Conservation (phyloP, 2,888 invertebrate species). For the Chrysotoxum bicinctum region DNA sequence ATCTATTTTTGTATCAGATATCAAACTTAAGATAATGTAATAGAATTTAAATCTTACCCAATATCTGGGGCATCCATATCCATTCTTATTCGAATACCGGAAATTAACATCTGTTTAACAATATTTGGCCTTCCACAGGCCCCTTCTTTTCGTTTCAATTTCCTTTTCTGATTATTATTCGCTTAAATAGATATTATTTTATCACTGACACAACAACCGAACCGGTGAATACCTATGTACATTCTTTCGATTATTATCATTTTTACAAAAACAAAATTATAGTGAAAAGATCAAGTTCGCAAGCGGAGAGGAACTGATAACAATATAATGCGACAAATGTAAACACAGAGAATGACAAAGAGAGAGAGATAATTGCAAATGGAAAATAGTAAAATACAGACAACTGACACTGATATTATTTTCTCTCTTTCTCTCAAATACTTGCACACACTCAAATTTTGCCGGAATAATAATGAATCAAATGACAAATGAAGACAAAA, state of each 20-base stretch:
- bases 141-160: slow-evolving; percentile 36
- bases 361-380: slow-evolving; percentile 26
- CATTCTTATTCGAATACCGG: slow-evolving; percentile 37
- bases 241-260: slow-evolving; percentile 9
- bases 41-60: slow-evolving; percentile 62
- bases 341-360: slow-evolving; percentile 34
- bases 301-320: slow-evolving; percentile 49
- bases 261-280: slow-evolving; percentile 9
- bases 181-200: not conserved
- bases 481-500: not conserved
- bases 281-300: slow-evolving; percentile 62
- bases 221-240: slow-evolving; percentile 1
- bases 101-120: slow-evolving; percentile 42
- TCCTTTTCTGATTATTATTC: slow-evolving; percentile 27
- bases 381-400: slow-evolving; percentile 4
- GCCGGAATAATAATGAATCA: slow-evolving; percentile 19
- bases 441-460: not conserved
- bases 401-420: slow-evolving; percentile 4
- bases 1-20: too few species aligned
- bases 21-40: too few species aligned
- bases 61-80: slow-evolving; percentile 49
- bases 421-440: slow-evolving; percentile 22
- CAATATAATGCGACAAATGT: slow-evolving; percentile 43
- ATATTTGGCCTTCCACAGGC: slow-evolving; percentile 23
- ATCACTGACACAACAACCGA: slow-evolving; percentile 11